These are phyloP conservation scores for Danio aesculapii DNA, from an alignment of 2,797 vertebrate genomes.

Conservation along the genomic window DNA sequence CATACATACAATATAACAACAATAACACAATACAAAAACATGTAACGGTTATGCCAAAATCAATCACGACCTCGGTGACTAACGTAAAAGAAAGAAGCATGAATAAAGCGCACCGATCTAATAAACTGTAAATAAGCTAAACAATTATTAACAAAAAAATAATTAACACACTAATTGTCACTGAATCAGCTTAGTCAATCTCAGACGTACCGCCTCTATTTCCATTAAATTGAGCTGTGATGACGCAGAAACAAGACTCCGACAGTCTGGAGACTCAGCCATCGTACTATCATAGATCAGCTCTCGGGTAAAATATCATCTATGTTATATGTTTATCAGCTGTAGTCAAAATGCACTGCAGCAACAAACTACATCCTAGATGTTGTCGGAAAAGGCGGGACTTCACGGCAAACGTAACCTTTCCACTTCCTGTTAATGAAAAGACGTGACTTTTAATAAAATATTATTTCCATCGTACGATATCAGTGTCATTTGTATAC, in stretches of 20 bases:
- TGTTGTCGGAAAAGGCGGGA: slow-evolving; percentile 6
- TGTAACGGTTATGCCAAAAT: not conserved
- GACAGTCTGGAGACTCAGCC: slow-evolving; percentile 78
- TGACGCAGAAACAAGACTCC: slow-evolving; percentile 76
- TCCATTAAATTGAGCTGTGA: slow-evolving; percentile 81
- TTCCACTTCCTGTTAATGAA: slow-evolving; percentile 14
- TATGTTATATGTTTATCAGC: not conserved
- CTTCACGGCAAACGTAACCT: not conserved
- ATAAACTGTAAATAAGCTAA: not conserved
- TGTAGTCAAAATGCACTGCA: not conserved
- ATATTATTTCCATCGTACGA: not conserved
- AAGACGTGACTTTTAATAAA: too few species aligned
- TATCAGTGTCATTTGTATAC: not conserved
- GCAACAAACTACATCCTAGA: not conserved
- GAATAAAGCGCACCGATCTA: not conserved
- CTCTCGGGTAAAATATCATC: not conserved
- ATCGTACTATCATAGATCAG: slow-evolving; percentile 54
- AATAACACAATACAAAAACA: not conserved
- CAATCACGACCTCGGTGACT: not conserved
- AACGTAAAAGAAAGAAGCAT: not conserved
- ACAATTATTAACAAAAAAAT: not conserved
- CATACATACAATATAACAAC: not conserved
- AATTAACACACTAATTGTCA: not conserved
- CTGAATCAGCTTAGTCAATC: not conserved
- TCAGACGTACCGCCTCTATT: slow-evolving; percentile 75